These are phyloP conservation scores for Eilema caniola DNA, from an alignment of 2,888 invertebrate genomes.

Conservation along the genomic window DNA sequence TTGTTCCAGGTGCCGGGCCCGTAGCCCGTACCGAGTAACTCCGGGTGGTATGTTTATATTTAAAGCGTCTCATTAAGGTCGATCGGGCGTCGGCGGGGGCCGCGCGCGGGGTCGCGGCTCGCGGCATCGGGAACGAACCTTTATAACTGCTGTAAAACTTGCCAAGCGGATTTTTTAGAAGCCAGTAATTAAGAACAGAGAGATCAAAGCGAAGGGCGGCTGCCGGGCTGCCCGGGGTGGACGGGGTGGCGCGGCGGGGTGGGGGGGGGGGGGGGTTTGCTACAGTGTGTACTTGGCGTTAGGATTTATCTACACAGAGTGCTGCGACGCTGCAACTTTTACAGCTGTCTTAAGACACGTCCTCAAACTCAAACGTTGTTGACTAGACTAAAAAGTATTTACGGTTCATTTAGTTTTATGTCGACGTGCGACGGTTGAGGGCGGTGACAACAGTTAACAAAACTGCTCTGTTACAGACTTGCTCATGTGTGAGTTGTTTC, in stretches of 20 bases:
- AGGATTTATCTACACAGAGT: neutral
- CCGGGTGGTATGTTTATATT: constrained; percentile 25
- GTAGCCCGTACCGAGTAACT: constrained; percentile 14
- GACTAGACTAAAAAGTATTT: neutral
- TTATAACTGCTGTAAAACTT: constrained; percentile 52
- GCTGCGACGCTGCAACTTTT: neutral
- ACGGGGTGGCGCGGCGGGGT: neutral
- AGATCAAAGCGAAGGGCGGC: constrained; percentile 46
- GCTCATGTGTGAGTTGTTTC: neutral
- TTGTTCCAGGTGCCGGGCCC: constrained; percentile 14
- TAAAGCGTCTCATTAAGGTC: constrained; percentile 42
- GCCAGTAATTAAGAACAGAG: constrained; percentile 51
- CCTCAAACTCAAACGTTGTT: neutral
- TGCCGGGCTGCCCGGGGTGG: constrained; percentile 12
- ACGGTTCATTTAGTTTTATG: neutral
- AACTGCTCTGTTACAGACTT: neutral
- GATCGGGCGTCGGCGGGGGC: constrained; percentile 33
- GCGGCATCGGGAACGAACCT: constrained; percentile 22
- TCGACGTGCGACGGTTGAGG: neutral
- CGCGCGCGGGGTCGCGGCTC: neutral
- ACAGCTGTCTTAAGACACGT: neutral
- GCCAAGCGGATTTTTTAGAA: constrained; percentile 48
- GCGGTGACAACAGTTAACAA: neutral
- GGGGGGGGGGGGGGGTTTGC: constrained; percentile 1
- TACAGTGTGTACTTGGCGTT: constrained; percentile 6